Evolutionary conservation across 1,140 invertebrate genomes (phyloP).

Genomic region (Cyrtorhinus lividipennis): DNA sequence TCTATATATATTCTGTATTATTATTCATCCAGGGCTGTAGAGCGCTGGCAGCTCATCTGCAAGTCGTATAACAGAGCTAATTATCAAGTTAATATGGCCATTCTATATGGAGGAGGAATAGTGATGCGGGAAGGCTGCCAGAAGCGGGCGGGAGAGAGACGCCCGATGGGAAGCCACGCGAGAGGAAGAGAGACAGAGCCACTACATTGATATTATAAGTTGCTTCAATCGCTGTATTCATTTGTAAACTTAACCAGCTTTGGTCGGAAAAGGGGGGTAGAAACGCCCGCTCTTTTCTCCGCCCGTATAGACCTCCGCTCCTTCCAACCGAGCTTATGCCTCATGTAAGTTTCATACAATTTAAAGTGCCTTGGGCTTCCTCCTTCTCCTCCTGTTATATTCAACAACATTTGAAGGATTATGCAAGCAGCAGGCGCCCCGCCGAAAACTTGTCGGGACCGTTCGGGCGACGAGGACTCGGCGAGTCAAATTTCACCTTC

Average conservation of each 20-base stretch:
- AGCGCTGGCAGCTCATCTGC: constrained; percentile 49
- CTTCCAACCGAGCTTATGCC: constrained; percentile 25
- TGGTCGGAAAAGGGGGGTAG: constrained; percentile 28
- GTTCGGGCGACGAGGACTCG: not conserved
- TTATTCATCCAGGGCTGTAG: constrained; percentile 25
- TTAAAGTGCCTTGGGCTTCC: constrained; percentile 27
- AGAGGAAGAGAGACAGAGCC: constrained; percentile 32
- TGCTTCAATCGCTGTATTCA: constrained; percentile 57
- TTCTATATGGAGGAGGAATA: constrained; percentile 43
- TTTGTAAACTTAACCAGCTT: constrained; percentile 50
- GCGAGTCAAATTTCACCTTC: too few species aligned
- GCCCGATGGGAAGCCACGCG: constrained; percentile 24
- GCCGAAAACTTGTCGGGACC: not conserved
- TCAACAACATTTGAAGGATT: constrained; percentile 26
- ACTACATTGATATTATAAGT: constrained; percentile 58
- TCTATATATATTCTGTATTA: constrained; percentile 28
- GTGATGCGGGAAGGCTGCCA: constrained; percentile 28
- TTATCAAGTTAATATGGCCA: constrained; percentile 78
- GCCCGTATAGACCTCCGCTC: constrained; percentile 24
- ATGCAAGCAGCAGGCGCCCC: constrained; percentile 22
- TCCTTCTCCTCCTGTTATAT: constrained; percentile 23
- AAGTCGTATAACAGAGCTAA: constrained; percentile 78
- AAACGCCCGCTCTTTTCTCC: constrained; percentile 34
- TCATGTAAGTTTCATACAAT: constrained; percentile 32
- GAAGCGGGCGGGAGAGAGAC: constrained; percentile 26